phyloP scores from a whole-genome alignment of 2,888 invertebrate species.

The Helicoverpa assulta region DNA sequence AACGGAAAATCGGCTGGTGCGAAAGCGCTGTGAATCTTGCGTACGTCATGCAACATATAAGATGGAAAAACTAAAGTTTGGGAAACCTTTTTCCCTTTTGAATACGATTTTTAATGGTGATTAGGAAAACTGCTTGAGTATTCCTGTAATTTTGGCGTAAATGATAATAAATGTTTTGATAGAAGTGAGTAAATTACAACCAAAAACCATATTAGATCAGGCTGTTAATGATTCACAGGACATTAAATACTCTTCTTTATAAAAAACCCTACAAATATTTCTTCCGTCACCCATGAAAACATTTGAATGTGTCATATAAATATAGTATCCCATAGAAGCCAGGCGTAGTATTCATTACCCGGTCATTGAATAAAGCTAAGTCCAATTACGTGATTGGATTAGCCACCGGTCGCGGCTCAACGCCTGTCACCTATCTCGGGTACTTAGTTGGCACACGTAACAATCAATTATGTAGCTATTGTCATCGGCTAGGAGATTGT shows the following conservation, averaged over 20 bases:
- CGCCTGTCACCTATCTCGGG: constrained; percentile 65
- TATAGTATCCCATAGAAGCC: constrained; percentile 45
- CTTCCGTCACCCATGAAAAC: not conserved
- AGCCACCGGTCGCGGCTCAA: constrained; percentile 74
- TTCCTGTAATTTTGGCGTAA: too few relatives aligned
- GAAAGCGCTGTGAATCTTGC: too few relatives aligned
- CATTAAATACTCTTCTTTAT: too few relatives aligned
- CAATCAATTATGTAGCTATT: constrained; percentile 58
- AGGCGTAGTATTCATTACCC: constrained; percentile 77
- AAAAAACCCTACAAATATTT: not conserved
- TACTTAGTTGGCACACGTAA: constrained; percentile 56
- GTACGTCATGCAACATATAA: too few relatives aligned
- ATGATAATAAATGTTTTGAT: too few relatives aligned
- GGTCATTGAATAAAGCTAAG: constrained; percentile 85
- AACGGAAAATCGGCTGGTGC: too few relatives aligned
- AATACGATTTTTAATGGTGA: not conserved
- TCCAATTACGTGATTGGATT: constrained; percentile 88
- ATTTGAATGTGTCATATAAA: not conserved
- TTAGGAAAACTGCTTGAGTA: too few relatives aligned
- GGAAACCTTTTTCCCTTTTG: not conserved
- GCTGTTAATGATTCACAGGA: too few relatives aligned
- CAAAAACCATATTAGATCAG: too few relatives aligned
- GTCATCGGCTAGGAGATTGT: constrained; percentile 18
- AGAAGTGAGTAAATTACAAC: too few relatives aligned
- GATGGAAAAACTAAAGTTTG: too few relatives aligned